phyloP scores from a whole-genome alignment of 2,888 invertebrate genomes.

The Epinotia ramella region DNA sequence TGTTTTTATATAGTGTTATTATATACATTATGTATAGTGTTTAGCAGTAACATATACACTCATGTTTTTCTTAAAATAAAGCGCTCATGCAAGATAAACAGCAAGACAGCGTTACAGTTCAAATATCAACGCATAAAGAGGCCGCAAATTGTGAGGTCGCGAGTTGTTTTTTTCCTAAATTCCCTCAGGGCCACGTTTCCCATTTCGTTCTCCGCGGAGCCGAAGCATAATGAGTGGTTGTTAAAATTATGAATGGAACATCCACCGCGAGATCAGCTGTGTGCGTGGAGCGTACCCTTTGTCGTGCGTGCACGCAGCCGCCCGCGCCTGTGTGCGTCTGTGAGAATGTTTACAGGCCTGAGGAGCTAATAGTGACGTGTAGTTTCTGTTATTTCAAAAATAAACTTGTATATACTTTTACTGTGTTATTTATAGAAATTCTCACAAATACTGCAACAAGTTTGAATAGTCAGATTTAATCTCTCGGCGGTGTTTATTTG shows the following conservation, averaged over 20 bases:
- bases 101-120: constrained; percentile 21
- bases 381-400: constrained; percentile 49
- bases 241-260: constrained; percentile 83
- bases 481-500: background rate
- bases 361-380: constrained; percentile 41
- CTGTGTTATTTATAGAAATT: constrained; percentile 27
- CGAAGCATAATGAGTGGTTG: constrained; percentile 78
- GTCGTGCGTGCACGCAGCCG: constrained; percentile 36
- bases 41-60: background rate
- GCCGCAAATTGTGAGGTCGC: constrained; percentile 58
- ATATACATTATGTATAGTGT: too few relatives aligned
- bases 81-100: background rate
- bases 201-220: constrained; percentile 64
- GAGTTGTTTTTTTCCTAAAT: constrained; percentile 60
- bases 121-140: constrained; percentile 50
- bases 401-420: constrained; percentile 33
- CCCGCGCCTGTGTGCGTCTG: constrained; percentile 36
- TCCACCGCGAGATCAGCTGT: constrained; percentile 62
- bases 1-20: too few relatives aligned
- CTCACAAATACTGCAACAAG: constrained; percentile 31
- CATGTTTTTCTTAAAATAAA: constrained; percentile 4
- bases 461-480: constrained; percentile 45
- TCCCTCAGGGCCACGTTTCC: constrained; percentile 64
- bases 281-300: constrained; percentile 52
- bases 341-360: constrained; percentile 44